phyloP scores from a whole-genome alignment of 2,113 vertebrate genomes.

The Psophia crepitans region DNA sequence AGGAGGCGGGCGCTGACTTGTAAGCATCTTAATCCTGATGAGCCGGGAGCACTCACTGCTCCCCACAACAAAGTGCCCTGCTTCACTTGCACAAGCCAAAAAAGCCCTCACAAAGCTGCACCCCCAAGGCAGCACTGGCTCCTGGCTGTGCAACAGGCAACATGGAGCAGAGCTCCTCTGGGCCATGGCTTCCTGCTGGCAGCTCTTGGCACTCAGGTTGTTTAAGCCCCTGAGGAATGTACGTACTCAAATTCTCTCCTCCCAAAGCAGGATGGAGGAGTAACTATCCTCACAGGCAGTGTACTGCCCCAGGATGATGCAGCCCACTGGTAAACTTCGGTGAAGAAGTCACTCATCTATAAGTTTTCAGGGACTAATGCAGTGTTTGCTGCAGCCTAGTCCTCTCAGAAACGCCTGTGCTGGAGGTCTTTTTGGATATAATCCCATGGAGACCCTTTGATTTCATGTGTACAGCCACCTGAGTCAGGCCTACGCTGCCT shows the following conservation, averaged over 20 bases:
- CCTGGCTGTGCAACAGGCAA: neutral
- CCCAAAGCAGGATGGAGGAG: neutral
- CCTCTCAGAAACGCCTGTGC: neutral
- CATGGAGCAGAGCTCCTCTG: neutral
- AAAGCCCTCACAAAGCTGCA: fast-evolving
- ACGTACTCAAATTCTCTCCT: neutral
- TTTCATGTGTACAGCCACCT: neutral
- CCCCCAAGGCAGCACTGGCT: neutral
- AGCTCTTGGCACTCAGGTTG: neutral
- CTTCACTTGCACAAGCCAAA: neutral
- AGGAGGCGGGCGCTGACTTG: neutral
- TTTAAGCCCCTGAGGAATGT: neutral
- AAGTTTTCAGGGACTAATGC: neutral
- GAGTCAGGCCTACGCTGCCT: fast-evolving
- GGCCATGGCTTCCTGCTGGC: neutral
- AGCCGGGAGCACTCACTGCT: neutral
- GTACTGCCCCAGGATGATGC: neutral
- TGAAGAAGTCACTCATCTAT: neutral
- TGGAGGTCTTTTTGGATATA: neutral
- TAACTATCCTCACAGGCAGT: fast-evolving
- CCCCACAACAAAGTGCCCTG: neutral
- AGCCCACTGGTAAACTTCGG: neutral
- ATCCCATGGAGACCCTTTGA: fast-evolving
- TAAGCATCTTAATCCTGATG: neutral
- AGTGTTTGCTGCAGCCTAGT: neutral